phyloP scores from a whole-genome alignment of 2,113 vertebrate genomes.

The Empidonax alnorum region DNA sequence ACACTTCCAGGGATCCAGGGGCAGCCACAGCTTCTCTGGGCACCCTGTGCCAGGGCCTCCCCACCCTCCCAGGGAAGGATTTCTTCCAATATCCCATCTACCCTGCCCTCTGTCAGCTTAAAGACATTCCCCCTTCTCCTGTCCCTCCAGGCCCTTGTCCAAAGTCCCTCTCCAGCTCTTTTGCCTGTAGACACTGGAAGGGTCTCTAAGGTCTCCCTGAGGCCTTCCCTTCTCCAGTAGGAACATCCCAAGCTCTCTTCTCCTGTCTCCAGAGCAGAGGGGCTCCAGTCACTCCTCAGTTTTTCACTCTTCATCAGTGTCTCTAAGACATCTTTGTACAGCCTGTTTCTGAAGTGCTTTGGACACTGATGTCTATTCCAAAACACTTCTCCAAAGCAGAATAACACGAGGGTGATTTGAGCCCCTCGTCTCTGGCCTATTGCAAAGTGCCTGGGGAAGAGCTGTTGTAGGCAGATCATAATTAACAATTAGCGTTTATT shows the following conservation, averaged over 20 bases:
- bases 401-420: not conserved
- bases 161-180: not conserved
- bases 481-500: constrained; percentile 59
- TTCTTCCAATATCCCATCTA: not conserved
- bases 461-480: constrained; percentile 12
- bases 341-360: not conserved
- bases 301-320: not conserved
- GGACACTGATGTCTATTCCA: not conserved
- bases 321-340: fast-evolving
- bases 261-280: not conserved
- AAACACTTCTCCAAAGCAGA: not conserved
- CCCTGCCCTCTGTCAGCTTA: not conserved
- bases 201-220: not conserved
- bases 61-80: not conserved
- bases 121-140: not conserved
- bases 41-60: not conserved
- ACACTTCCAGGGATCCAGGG: not conserved
- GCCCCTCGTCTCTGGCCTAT: not conserved
- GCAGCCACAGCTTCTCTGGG: not conserved
- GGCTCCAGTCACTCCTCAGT: not conserved
- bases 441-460: not conserved
- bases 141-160: not conserved
- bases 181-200: not conserved
- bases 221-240: not conserved
- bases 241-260: not conserved